A percentile compares a stretch with the other conserved stretches of the same genome.
Conservation (phyloP, 1,140 invertebrate species). For the Drosophila aff. region DNA sequence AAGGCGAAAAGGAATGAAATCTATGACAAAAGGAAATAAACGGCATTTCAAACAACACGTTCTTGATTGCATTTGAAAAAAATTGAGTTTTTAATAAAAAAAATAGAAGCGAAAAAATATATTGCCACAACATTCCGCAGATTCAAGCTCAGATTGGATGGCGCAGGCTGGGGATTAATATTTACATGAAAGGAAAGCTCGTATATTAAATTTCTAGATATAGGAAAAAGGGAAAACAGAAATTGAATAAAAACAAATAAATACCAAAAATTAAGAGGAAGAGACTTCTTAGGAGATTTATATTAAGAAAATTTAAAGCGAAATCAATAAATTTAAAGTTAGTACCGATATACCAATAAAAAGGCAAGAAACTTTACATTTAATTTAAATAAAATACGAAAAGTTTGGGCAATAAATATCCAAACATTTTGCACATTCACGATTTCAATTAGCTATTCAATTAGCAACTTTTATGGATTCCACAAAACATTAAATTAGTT, state of each 20-base stretch:
- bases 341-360: not conserved
- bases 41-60: slow-evolving; percentile 19
- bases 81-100: slow-evolving; percentile 18
- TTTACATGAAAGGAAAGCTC: slow-evolving; percentile 5
- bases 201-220: not conserved
- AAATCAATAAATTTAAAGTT: not conserved
- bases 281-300: not conserved
- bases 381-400: slow-evolving; percentile 9
- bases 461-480: slow-evolving; percentile 38
- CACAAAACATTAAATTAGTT: slow-evolving; percentile 41
- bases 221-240: not conserved
- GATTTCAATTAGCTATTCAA: slow-evolving; percentile 37
- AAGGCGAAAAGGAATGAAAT: slow-evolving; percentile 46
- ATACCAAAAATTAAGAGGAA: not conserved
- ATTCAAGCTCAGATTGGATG: not conserved
- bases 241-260: not conserved
- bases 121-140: slow-evolving; percentile 22
- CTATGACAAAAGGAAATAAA: slow-evolving; percentile 44
- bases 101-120: slow-evolving; percentile 21
- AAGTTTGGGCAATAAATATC: not conserved
- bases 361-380: not conserved
- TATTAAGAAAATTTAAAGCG: not conserved
- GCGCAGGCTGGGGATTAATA: not conserved
- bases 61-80: slow-evolving; percentile 61
- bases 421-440: not conserved